Percentiles rank a stretch among this genome's conserved stretches.
These are phyloP conservation scores for Hemibagrus wyckioides DNA, from an alignment of 2,113 vertebrate genomes.

Conservation along the genomic window DNA sequence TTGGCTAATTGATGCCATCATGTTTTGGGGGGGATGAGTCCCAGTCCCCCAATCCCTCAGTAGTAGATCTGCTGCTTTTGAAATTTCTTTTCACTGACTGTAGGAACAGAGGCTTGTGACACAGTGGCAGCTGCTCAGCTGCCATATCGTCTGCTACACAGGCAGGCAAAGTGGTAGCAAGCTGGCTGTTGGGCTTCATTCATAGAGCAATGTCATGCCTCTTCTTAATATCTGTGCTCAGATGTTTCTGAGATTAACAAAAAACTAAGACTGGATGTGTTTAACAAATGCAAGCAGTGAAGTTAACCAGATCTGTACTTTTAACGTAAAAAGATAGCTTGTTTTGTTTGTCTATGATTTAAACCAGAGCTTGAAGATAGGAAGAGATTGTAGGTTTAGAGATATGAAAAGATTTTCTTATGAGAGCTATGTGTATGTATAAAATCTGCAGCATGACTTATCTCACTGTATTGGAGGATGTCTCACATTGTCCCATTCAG, in stretches of 20 bases:
- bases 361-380: background rate
- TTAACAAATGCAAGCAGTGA: background rate
- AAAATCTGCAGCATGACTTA: background rate
- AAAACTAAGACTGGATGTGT: background rate
- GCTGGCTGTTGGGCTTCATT: conserved; percentile 20
- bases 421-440: background rate
- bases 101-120: background rate
- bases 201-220: background rate
- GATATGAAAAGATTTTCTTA: too few species aligned
- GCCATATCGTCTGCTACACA: background rate
- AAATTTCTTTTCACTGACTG: background rate
- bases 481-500: background rate
- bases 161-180: background rate
- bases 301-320: background rate
- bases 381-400: background rate
- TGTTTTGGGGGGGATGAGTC: background rate
- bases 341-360: background rate
- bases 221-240: background rate
- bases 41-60: background rate
- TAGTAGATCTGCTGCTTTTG: conserved; percentile 3
- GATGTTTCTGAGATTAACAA: background rate
- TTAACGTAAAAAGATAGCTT: background rate
- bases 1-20: conserved; percentile 34
- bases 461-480: background rate
- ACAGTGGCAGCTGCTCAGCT: conserved; percentile 7